Conservation (phyloP, 2,113 vertebrate species). For the Tricholaema leucomelas region DNA sequence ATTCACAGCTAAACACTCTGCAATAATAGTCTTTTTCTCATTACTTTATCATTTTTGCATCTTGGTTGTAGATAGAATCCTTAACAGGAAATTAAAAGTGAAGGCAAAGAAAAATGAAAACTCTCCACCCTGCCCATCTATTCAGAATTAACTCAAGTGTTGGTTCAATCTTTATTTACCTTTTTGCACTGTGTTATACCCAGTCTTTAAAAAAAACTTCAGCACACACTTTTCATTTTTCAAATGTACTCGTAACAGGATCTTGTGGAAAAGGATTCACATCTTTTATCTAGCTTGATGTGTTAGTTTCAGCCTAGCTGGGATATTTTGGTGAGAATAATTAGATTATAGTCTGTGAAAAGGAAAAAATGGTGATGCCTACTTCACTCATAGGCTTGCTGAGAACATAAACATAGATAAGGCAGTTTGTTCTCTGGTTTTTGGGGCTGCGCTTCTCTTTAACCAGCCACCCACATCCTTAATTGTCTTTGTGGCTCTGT, state of each 20-base stretch:
- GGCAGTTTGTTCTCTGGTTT: too few relatives aligned
- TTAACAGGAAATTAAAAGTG: slow-evolving; percentile 35
- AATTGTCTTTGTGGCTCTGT: too few relatives aligned
- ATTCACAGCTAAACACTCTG: not conserved
- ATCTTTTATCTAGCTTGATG: not conserved
- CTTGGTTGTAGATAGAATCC: not conserved
- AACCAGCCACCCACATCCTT: too few relatives aligned
- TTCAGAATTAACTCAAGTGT: not conserved
- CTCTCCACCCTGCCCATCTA: not conserved
- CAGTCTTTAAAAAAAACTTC: not conserved
- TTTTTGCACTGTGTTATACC: not conserved
- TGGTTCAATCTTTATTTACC: not conserved
- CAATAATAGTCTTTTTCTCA: not conserved
- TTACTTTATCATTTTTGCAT: not conserved
- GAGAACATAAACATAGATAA: not conserved
- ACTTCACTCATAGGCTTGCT: too few relatives aligned
- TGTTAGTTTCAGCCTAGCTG: too few relatives aligned
- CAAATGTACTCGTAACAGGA: not conserved
- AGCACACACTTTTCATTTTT: not conserved
- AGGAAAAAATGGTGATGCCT: too few relatives aligned
- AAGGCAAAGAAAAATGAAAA: not conserved
- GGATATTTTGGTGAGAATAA: too few relatives aligned
- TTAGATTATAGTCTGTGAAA: too few relatives aligned
- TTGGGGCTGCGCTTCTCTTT: too few relatives aligned
- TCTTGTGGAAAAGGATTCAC: not conserved